Evolutionary conservation across 2,888 invertebrate genomes (phyloP).

Genomic region (Baronia brevicornis): DNA sequence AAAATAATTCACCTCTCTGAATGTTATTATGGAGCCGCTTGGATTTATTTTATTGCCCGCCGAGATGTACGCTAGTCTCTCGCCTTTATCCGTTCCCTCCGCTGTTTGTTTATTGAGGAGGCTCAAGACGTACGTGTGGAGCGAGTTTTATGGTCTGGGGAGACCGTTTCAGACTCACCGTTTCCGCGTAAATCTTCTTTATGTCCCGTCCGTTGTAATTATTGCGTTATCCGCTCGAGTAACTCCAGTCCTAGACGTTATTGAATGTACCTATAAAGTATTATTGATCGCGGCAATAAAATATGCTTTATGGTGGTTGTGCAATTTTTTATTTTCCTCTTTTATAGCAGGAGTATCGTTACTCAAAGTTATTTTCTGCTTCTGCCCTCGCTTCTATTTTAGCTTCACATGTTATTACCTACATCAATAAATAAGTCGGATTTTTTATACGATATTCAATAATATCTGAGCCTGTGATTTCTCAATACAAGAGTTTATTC

Average conservation of each 20-base stretch:
- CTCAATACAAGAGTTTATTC: too few species aligned
- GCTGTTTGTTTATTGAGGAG: slow-evolving; percentile 63
- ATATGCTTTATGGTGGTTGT: slow-evolving; percentile 53
- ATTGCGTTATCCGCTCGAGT: slow-evolving; percentile 66
- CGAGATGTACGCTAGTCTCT: slow-evolving; percentile 66
- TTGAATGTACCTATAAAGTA: slow-evolving; percentile 69
- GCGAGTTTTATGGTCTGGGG: slow-evolving; percentile 54
- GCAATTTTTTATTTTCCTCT: slow-evolving; percentile 45
- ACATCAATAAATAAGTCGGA: slow-evolving; percentile 11
- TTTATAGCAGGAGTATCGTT: slow-evolving; percentile 38
- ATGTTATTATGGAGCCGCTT: slow-evolving; percentile 68
- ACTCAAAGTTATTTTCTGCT: slow-evolving; percentile 31
- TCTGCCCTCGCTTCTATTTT: slow-evolving; percentile 18
- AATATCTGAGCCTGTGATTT: slow-evolving; percentile 1
- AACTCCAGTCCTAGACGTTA: slow-evolving; percentile 57
- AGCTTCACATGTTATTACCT: slow-evolving; percentile 7
- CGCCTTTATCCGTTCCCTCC: slow-evolving; percentile 59
- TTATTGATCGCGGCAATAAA: slow-evolving; percentile 67
- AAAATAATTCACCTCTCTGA: slow-evolving; percentile 72
- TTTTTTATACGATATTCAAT: slow-evolving; percentile 7
- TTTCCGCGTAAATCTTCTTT: slow-evolving; percentile 65
- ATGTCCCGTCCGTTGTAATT: slow-evolving; percentile 56
- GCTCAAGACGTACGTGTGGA: slow-evolving; percentile 47
- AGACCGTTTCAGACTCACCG: slow-evolving; percentile 33
- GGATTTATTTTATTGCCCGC: slow-evolving; percentile 71